Base-by-base conservation (phyloP, 1,140 invertebrate species). In the Pseudomyrmex sp. region DNA sequence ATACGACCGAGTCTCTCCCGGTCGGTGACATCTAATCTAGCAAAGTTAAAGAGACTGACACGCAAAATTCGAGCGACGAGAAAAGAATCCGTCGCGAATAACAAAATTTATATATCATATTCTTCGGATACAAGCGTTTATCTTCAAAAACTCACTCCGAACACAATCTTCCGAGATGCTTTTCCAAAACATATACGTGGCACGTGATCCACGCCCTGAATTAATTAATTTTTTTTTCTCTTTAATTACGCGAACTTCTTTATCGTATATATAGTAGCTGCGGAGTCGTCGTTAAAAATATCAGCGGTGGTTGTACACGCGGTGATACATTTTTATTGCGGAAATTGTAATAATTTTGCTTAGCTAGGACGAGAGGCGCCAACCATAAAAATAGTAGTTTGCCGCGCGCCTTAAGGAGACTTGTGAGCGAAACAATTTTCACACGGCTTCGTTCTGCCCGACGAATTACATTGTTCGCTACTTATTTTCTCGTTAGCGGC, bases 391-490 rank as follows among this genome's bases (percentile, higher is more conserved):
- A 66, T 46, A n/a, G 5, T 44, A 54, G 12, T 12, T 35, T 13
- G 23, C 13, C 1, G 46, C 46, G 9, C 48, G n/a, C 20, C 44
- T n/a, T 7, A 9, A 9, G 46, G 23, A 35, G 44, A 8, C 15
- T 48, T 5, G 18, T 46, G 3, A 13, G 15, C 23, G 18, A 77
- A 35, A 58, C 56, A 48, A 79, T 79, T 69, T 79, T 13, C 26
- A 50, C 13, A 15, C 35, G 48, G 18, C 68, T 65, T 9, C 10
- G 2, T 68, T 68, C 20, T 13, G 13, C 15, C 13, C 26, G 18
- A 66, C 75, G 35, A 77, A 18, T 56, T 66, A 44, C 65, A 58
- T n/a, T 79, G 52, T 79, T n/a, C 63, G 66, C 18, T n/a, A 52
- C 15, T 20, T 58, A 18, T 58, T 69, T 58, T 13, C 63, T 56